phyloP scores from a whole-genome alignment of 2,888 invertebrate species.

The Watsonalla binaria region DNA sequence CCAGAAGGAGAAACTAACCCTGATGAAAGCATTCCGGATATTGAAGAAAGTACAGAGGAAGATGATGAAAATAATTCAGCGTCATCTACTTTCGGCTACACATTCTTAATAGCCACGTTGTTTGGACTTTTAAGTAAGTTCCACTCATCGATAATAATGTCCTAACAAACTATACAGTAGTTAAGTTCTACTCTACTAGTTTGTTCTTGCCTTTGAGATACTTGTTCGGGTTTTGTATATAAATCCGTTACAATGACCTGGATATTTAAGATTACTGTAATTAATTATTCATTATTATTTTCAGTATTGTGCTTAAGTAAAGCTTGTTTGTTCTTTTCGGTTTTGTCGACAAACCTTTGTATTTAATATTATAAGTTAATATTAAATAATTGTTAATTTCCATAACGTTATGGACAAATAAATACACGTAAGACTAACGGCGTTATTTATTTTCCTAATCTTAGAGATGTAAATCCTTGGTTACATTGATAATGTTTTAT shows the following conservation, averaged over 20 bases:
- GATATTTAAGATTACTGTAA: neutral
- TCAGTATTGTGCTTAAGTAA: no score
- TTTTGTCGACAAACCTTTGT: no score
- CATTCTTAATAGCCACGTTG: constrained; percentile 45
- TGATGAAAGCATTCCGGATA: constrained; percentile 12
- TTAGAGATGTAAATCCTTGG: neutral
- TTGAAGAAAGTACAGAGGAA: constrained; percentile 11
- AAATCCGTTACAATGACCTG: constrained; percentile 22
- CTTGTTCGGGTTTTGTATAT: constrained; percentile 15
- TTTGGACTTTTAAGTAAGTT: constrained; percentile 47
- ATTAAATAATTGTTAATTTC: no score
- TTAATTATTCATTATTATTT: neutral
- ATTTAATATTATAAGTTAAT: no score
- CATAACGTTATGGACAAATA: no score
- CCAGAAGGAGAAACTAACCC: constrained; percentile 10
- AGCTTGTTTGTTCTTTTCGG: no score
- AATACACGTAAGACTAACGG: neutral
- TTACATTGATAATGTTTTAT: neutral
- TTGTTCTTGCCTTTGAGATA: constrained; percentile 4
- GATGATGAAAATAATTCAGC: constrained; percentile 34
- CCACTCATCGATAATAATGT: constrained; percentile 38
- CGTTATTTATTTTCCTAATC: neutral
- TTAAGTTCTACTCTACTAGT: constrained; percentile 8
- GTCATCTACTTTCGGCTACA: constrained; percentile 46
- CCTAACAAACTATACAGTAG: constrained; percentile 35